These are phyloP conservation scores for Falco cherrug DNA, from an alignment of 2,797 vertebrate species.

Conservation along the genomic window DNA sequence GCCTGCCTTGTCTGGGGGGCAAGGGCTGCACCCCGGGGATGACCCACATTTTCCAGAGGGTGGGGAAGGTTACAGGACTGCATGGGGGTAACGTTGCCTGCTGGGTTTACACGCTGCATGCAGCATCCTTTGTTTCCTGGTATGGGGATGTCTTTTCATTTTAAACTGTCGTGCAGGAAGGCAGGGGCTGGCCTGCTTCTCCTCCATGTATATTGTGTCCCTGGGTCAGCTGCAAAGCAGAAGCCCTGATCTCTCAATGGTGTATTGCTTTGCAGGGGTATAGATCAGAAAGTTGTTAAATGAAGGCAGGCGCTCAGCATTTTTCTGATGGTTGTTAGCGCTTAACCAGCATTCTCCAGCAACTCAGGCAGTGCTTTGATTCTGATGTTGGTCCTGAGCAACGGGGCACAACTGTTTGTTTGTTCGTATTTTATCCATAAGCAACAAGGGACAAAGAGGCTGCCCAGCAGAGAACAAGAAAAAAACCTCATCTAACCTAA, in stretches of 20 bases:
- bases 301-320: background rate
- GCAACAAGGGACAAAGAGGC: background rate
- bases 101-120: background rate
- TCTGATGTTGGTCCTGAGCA: background rate
- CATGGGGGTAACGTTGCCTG: background rate
- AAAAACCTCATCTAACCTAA: background rate
- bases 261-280: background rate
- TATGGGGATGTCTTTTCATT: background rate
- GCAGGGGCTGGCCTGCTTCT: background rate
- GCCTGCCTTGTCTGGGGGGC: background rate
- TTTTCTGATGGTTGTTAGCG: background rate
- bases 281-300: background rate
- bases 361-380: background rate
- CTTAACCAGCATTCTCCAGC: background rate
- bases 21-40: background rate
- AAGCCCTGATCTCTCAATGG: background rate
- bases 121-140: background rate
- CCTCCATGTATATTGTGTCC: background rate
- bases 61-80: background rate
- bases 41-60: accelerated
- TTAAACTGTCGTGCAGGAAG: background rate
- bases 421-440: background rate
- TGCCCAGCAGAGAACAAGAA: background rate
- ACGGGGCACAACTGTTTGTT: background rate
- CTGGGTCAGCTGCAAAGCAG: background rate